phyloP scores from a whole-genome alignment of 2,888 invertebrate genomes.

The Hoplodrina ambigua region DNA sequence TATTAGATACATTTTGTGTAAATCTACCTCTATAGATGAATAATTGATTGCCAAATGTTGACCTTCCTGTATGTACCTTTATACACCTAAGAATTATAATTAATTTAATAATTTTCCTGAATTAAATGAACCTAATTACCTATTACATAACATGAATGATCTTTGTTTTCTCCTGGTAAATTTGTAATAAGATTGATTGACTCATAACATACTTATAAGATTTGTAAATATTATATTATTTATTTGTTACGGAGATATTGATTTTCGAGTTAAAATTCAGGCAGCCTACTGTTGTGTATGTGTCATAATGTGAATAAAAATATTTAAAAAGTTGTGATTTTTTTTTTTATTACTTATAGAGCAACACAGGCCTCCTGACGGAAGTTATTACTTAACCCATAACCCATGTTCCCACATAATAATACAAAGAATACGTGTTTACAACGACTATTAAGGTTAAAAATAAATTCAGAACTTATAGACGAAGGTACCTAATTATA shows the following conservation, averaged over 20 bases:
- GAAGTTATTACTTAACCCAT: no score
- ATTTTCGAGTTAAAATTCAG: background rate
- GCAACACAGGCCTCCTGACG: no score
- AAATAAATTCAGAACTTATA: no score
- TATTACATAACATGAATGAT: slow-evolving; percentile 20
- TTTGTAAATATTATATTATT: slow-evolving; percentile 49
- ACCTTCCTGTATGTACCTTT: background rate
- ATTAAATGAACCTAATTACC: background rate
- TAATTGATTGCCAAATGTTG: slow-evolving; percentile 18
- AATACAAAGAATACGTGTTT: no score
- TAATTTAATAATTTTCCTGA: no score
- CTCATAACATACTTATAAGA: slow-evolving; percentile 5
- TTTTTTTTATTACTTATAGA: background rate
- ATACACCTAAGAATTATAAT: background rate
- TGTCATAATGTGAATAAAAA: slow-evolving; percentile 50
- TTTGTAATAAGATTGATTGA: background rate
- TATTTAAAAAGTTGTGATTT: background rate
- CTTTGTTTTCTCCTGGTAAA: slow-evolving; percentile 12
- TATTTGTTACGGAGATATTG: slow-evolving; percentile 11
- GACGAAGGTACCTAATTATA: no score
- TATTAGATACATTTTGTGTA: background rate
- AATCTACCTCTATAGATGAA: slow-evolving; percentile 21
- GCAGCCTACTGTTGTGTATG: slow-evolving; percentile 16
- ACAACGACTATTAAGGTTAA: no score
- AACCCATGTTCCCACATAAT: no score